These are phyloP conservation scores for Guaruba guarouba DNA, from an alignment of 2,113 vertebrate species.

Conservation along the genomic window DNA sequence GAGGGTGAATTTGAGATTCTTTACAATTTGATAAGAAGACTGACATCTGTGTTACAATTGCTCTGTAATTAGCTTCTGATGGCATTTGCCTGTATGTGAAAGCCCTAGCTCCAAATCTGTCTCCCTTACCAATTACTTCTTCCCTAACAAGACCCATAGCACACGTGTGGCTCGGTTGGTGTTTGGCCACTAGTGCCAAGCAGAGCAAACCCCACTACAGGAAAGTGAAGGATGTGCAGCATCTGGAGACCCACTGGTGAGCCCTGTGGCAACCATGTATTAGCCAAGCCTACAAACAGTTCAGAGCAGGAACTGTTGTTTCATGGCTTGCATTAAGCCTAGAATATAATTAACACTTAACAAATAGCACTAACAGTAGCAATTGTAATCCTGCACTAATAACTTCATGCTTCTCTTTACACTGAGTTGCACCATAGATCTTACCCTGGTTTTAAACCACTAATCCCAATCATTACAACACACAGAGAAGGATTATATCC, in stretches of 20 bases:
- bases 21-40: not conserved
- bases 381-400: not conserved
- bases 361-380: not conserved
- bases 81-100: fast-evolving
- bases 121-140: not conserved
- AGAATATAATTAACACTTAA: not conserved
- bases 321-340: not conserved
- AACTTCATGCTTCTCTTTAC: not conserved
- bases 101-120: not conserved
- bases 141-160: fast-evolving
- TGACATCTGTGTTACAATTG: not conserved
- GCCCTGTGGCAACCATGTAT: fast-evolving
- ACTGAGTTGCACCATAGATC: not conserved
- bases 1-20: not conserved
- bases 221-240: not conserved
- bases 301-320: not conserved
- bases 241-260: not conserved
- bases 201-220: not conserved
- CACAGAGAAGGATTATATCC: not conserved
- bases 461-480: not conserved
- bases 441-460: not conserved
- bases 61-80: not conserved
- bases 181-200: no score
- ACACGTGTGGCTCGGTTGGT: fast-evolving
- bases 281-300: not conserved